Conservation (phyloP, 2,797 vertebrate genomes). For the Epinephelus coioides region DNA sequence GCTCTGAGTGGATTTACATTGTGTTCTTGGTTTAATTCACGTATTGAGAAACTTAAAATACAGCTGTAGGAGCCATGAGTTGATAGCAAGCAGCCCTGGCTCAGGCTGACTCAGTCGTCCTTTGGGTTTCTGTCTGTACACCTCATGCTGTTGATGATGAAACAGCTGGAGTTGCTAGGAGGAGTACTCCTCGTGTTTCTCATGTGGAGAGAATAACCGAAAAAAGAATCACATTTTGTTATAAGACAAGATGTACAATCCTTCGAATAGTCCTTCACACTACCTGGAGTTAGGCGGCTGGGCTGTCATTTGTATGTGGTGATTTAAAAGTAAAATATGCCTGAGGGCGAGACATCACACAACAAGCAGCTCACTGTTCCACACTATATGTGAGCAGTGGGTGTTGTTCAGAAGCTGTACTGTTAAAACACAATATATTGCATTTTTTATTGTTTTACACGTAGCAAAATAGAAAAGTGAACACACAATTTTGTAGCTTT, state of each 20-base stretch:
- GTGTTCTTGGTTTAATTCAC: not conserved
- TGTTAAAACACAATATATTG: not conserved
- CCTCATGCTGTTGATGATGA: not conserved
- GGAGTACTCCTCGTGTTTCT: not conserved
- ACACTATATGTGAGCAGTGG: not conserved
- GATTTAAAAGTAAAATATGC: conserved; percentile 60
- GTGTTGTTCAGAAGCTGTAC: no score
- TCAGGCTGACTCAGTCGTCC: not conserved
- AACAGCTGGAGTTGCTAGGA: not conserved
- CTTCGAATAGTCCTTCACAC: not conserved
- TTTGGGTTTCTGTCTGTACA: not conserved
- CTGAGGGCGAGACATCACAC: fast-evolving
- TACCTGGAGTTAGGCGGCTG: fast-evolving
- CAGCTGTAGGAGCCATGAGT: not conserved
- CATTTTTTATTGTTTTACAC: not conserved
- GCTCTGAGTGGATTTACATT: not conserved
- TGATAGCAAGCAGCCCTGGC: not conserved
- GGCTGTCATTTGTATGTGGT: conserved; percentile 26
- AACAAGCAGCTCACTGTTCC: not conserved
- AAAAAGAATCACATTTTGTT: not conserved
- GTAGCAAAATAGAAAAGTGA: not conserved
- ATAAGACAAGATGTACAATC: not conserved
- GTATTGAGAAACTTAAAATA: not conserved
- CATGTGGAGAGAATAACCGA: not conserved
- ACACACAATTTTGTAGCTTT: not conserved